A percentile compares a stretch with the other conserved stretches of the same genome.
phyloP scores from a whole-genome alignment of 2,113 vertebrate genomes.

The Chauna torquata region DNA sequence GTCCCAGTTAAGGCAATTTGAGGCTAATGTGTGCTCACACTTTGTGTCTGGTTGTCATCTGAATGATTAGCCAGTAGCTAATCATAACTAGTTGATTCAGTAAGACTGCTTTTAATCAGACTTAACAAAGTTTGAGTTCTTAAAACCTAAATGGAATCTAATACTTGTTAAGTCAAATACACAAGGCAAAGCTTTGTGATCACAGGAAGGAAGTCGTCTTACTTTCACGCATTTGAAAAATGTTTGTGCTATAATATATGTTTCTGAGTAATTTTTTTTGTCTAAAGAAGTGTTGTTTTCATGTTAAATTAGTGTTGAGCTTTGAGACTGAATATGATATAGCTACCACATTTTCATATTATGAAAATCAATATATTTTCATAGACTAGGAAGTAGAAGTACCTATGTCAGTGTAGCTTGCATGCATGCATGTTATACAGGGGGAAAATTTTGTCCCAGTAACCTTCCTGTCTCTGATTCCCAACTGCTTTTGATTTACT shows the following conservation, averaged over 20 bases:
- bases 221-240: background rate
- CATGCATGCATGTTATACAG: background rate
- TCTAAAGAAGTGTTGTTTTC: background rate
- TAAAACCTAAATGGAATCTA: background rate
- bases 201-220: background rate
- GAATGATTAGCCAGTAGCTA: background rate
- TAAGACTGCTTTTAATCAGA: constrained; percentile 14
- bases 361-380: background rate
- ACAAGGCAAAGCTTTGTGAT: background rate
- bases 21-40: background rate
- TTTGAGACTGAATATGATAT: background rate
- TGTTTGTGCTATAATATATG: background rate
- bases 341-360: accelerated
- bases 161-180: background rate
- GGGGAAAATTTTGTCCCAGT: background rate
- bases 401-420: background rate
- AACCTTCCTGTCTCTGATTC: background rate
- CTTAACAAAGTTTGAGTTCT: background rate
- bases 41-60: background rate
- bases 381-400: background rate
- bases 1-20: background rate
- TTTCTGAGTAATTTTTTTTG: background rate
- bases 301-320: background rate
- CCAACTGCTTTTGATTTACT: background rate
- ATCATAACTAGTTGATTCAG: background rate